Evolutionary conservation across 1,140 invertebrate species (phyloP).

Genomic region (Gerris buenoi): DNA sequence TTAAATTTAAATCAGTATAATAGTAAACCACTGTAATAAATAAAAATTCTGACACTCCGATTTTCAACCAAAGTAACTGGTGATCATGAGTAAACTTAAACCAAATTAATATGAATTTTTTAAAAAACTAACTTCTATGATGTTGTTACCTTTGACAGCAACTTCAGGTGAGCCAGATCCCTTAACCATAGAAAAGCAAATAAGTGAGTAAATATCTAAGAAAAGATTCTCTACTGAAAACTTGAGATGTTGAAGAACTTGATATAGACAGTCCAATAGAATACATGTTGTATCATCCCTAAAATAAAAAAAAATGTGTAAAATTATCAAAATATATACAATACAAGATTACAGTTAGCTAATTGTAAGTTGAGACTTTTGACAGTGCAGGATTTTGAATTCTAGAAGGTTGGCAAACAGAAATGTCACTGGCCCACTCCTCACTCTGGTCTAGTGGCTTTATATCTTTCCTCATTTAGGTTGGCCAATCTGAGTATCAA

Average conservation of each 20-base stretch:
- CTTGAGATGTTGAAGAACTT: background rate
- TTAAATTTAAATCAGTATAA: too few species aligned
- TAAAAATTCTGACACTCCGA: too few species aligned
- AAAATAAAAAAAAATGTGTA: background rate
- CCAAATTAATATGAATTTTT: too few species aligned
- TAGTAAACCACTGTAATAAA: too few species aligned
- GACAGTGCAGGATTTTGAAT: too few species aligned
- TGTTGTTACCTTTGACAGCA: too few species aligned
- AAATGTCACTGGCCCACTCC: background rate
- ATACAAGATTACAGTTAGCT: background rate
- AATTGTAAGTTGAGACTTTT: too few species aligned
- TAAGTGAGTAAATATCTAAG: background rate
- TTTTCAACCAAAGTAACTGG: too few species aligned
- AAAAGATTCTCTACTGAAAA: background rate
- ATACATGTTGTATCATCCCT: background rate
- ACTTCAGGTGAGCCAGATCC: too few species aligned
- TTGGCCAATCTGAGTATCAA: background rate
- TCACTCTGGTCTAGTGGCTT: background rate
- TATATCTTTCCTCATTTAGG: background rate
- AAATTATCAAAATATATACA: background rate
- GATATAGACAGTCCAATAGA: background rate
- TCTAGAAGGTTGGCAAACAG: too few species aligned
- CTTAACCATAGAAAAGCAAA: background rate
- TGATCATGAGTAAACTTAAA: too few species aligned
- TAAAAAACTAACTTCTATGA: too few species aligned